Base-by-base conservation (phyloP, 2,113 vertebrate species). In the Centropus bengalensis region DNA sequence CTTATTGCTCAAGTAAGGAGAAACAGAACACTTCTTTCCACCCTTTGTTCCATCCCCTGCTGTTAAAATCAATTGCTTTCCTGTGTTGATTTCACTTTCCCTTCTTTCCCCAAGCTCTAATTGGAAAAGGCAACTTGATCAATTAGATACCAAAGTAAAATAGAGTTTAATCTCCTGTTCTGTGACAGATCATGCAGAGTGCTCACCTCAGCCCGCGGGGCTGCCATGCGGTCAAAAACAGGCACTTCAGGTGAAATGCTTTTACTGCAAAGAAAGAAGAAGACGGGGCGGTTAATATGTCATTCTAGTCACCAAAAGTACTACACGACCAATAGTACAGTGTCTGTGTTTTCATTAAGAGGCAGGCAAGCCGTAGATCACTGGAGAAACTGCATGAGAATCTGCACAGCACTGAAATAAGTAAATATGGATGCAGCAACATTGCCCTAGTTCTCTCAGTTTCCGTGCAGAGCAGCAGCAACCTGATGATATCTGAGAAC, bases 171-270 rank as follows among this genome's bases (percentile, higher is more conserved):
- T 86, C 55, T 89, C 56, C 36, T 64, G 36, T 38, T 14, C 52
- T 73, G 1, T 60, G 69, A 47, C 66, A 84, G 67, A 36, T 55
- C 71, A 51, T 47, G 36, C 40, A 71, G 45, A 22, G 18, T 23
- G 60, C 92, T 58, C 96, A 98, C 98, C 97, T 98, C 98, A 73
- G 98, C 98, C 73, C 97, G 91, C 0, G 98, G 97, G 58, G 97
- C 42, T 77, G 92, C 96, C 9, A 82, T 32, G 67, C 84, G 95
- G 66, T 98, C 98, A 42, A 89, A 59, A 76, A 69, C 3, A 26
- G 96, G 78, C 2, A 23, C 82, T 55, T 94, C 94, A 8, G 94
- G 86, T 47, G 93, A 93, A 59, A 95, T 26, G 10, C 77, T 98
- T 88, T 98, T 98, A 54, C 98, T 98, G 87, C 28, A 82, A 86